These are phyloP conservation scores for Hydrozoanthus tunicans DNA, from an alignment of 64 coral and sea anemone species.

Conservation along the genomic window DNA sequence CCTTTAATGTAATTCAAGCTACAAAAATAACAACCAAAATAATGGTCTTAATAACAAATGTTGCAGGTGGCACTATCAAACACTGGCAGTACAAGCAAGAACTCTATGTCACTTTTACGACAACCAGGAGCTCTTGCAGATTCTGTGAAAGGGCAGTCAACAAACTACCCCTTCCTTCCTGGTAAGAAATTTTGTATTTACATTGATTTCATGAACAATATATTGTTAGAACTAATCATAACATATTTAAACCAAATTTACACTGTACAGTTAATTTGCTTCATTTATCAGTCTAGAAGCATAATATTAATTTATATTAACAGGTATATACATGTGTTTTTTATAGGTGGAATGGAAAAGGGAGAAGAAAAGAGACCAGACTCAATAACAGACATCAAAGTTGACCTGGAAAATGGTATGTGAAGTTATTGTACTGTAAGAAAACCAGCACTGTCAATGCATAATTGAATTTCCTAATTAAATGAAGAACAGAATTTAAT, in stretches of 20 bases:
- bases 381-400: slow-evolving; percentile 45
- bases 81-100: slow-evolving; percentile 76
- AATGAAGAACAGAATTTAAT: background rate
- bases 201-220: too few relatives aligned
- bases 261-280: background rate
- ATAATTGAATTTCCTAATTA: background rate
- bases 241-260: background rate
- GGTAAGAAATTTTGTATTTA: background rate
- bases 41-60: background rate
- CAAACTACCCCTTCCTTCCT: slow-evolving; percentile 92
- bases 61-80: slow-evolving; percentile 81
- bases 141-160: slow-evolving; percentile 84
- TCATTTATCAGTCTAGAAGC: background rate
- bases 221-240: background rate
- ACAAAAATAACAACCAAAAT: background rate
- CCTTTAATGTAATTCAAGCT: too few relatives aligned
- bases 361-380: slow-evolving; percentile 32
- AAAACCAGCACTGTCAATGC: background rate
- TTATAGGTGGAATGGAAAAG: slow-evolving; percentile 72
- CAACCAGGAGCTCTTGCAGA: slow-evolving; percentile 80
- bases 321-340: background rate
- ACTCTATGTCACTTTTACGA: slow-evolving; percentile 89
- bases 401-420: slow-evolving; percentile 89
- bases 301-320: background rate
- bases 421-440: background rate